phyloP scores from a whole-genome alignment of 2,888 invertebrate species.

The Ditylenchus weischeri region DNA sequence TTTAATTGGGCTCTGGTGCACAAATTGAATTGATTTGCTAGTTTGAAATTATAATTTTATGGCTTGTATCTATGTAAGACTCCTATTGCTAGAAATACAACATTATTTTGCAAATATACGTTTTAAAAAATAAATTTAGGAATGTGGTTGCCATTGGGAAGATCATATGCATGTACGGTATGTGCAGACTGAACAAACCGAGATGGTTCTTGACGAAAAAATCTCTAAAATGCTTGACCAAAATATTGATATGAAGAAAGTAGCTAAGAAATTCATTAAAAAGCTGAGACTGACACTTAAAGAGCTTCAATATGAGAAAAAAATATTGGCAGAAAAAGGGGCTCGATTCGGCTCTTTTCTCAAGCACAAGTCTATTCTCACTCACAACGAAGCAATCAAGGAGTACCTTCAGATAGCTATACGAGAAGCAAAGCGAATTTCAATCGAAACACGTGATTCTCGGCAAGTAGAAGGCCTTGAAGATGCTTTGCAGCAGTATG shows the following conservation, averaged over 20 bases:
- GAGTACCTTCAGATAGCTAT: background rate
- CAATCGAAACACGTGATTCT: background rate
- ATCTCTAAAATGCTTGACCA: background rate
- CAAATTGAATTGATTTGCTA: no score
- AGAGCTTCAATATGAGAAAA: no score
- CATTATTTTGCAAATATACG: background rate
- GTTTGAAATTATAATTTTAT: no score
- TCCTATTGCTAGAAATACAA: no score
- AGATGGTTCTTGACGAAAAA: background rate
- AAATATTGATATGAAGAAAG: background rate
- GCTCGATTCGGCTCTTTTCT: conserved; percentile 3
- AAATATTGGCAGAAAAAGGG: background rate
- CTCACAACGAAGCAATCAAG: conserved; percentile 4
- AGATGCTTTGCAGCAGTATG: background rate
- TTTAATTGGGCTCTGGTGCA: no score
- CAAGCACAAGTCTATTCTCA: background rate
- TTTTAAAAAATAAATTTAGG: background rate
- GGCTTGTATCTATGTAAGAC: no score
- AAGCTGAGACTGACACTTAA: background rate
- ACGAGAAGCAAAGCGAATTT: background rate
- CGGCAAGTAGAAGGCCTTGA: background rate
- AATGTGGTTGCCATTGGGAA: background rate
- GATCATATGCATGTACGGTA: conserved; percentile 9
- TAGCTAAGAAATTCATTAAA: background rate
- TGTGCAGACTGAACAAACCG: background rate